Evolutionary conservation across 1,140 invertebrate species (phyloP), one percentile per base, ranked within the genome.

Genomic region (Lepidostoma basale): DNA sequence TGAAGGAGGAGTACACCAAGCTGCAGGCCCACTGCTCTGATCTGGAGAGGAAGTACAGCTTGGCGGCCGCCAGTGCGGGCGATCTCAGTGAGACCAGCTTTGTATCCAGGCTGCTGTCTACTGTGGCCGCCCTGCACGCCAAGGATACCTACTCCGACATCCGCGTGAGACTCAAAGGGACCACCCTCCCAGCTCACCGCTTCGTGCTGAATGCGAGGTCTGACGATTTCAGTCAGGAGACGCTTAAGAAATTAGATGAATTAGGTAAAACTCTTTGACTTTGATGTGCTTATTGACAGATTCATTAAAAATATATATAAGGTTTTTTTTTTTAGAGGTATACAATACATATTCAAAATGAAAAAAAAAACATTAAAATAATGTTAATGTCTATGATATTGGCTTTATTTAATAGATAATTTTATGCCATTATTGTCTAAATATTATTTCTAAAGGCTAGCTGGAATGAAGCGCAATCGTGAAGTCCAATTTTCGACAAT

Each of bases 1-100:
- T 98, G 39, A 88, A 94, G 76, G 92, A 96, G 74, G 94, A 98
- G 77, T 97, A 97, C 81, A 88, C 93, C 0, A 96, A 95, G 80
- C 83, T 98, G 12, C 93, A 96, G 76, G 86, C 86, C n/a, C 87
- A 88, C 67, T 90, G 92, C 76, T 86, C 86, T 3, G 93, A 96
- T 73, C 77, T 97, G 4, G 92, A 97, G 77, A 87, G 88, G 67
- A 93, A 95, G 77, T 94, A 93, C 76, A 91, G 91, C 52, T 83
- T 91, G 26, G 85, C 88, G 62, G 89, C 91, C 10, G 84, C 87
- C 1, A 82, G 82, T 6, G 79, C 80, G 62, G 78, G 79, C 2
- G 82, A 85, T 67, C 74, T 84, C 9, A 81, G 79, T 65, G 82
- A 85, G 72, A 88, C 91, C 59, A 92, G 89, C 75, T 97, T 97